These are phyloP conservation scores for Enchytraeus crypticus DNA, from an alignment of 2,888 invertebrate genomes.

Conservation along the genomic window DNA sequence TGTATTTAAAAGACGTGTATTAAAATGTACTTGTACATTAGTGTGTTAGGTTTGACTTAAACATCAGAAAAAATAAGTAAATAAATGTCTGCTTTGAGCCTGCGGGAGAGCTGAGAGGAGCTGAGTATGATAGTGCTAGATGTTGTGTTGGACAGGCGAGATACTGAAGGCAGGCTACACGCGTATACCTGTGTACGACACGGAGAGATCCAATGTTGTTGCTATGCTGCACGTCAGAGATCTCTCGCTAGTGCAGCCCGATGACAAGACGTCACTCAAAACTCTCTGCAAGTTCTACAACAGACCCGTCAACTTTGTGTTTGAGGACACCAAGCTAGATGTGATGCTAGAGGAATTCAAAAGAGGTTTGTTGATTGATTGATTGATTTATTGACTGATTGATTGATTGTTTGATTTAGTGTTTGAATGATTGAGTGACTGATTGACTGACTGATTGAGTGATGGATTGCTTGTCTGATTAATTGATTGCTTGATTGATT, in stretches of 20 bases:
- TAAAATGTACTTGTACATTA: too few species aligned
- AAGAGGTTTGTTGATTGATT: not conserved
- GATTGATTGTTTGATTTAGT: not conserved
- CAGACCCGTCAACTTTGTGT: constrained; percentile 89
- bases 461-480: not conserved
- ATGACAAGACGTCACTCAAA: constrained; percentile 85
- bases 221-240: constrained; percentile 94
- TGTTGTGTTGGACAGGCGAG: constrained; percentile 54
- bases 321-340: constrained; percentile 79
- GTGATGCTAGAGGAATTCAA: not conserved
- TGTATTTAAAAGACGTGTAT: too few species aligned
- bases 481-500: not conserved
- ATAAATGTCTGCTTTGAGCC: too few species aligned
- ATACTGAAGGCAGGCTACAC: constrained; percentile 86
- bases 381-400: not conserved
- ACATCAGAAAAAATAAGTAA: too few species aligned
- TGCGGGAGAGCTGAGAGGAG: too few species aligned
- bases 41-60: too few species aligned
- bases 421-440: not conserved
- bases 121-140: too few species aligned
- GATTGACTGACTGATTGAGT: not conserved
- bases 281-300: constrained; percentile 85
- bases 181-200: constrained; percentile 85
- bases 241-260: constrained; percentile 93
- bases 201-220: constrained; percentile 70